Evolutionary conservation across 2,797 vertebrate genomes (phyloP).

Genomic region (Epinephelus awoara): DNA sequence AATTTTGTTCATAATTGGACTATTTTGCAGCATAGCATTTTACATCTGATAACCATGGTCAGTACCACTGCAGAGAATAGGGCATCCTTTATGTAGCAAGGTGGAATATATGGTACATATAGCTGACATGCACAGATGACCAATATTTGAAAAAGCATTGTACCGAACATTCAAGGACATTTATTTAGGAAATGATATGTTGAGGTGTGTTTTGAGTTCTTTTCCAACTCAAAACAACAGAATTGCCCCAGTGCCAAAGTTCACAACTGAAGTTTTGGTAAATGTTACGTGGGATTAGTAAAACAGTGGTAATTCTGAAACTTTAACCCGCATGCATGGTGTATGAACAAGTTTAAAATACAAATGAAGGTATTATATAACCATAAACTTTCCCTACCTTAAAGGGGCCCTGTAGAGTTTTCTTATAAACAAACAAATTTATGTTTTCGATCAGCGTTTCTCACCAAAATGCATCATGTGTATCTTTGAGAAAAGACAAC

Average conservation of each 20-base stretch:
- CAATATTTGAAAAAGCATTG: too few relatives aligned
- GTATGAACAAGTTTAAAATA: too few relatives aligned
- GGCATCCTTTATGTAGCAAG: background rate
- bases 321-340: too few relatives aligned
- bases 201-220: background rate
- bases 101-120: background rate
- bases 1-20: conserved; percentile 1
- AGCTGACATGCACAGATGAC: too few relatives aligned
- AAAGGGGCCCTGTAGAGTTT: too few relatives aligned
- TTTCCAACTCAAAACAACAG: background rate
- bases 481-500: background rate
- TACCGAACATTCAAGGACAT: too few relatives aligned
- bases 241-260: background rate
- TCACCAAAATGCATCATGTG: too few relatives aligned
- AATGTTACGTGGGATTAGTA: background rate
- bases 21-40: background rate
- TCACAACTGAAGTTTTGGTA: background rate
- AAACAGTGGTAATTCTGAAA: background rate
- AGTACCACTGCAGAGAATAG: background rate
- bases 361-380: too few relatives aligned
- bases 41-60: background rate
- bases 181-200: background rate
- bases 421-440: too few relatives aligned
- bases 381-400: too few relatives aligned
- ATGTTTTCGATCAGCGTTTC: too few relatives aligned